Evolutionary conservation across 2,888 invertebrate genomes (phyloP).

Genomic region (Helleia helle): DNA sequence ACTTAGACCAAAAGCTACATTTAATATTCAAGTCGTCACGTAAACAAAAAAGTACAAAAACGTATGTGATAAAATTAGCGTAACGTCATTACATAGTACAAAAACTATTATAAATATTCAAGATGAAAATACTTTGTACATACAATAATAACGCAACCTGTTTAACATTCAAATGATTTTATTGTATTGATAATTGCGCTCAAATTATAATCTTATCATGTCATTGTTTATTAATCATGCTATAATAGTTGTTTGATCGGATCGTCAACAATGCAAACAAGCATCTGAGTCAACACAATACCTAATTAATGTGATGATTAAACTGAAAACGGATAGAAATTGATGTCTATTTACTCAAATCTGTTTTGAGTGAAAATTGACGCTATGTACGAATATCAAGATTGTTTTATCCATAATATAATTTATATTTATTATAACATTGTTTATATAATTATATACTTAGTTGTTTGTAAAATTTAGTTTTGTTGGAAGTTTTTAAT

Average conservation of each 20-base stretch:
- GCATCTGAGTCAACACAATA: slow-evolving; percentile 51
- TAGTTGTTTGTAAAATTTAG: too few relatives aligned
- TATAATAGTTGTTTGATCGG: slow-evolving; percentile 54
- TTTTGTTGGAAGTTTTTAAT: too few relatives aligned
- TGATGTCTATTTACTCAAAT: slow-evolving; percentile 46
- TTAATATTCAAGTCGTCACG: too few relatives aligned
- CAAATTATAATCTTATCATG: slow-evolving; percentile 21
- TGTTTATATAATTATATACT: too few relatives aligned
- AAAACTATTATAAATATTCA: too few relatives aligned
- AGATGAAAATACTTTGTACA: too few relatives aligned
- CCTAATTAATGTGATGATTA: slow-evolving; percentile 66
- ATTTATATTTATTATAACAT: not conserved
- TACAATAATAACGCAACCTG: slow-evolving; percentile 10
- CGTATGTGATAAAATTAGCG: too few relatives aligned
- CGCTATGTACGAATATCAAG: slow-evolving; percentile 5
- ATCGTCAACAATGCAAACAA: slow-evolving; percentile 57
- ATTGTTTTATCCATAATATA: not conserved
- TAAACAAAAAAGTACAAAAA: too few relatives aligned
- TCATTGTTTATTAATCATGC: slow-evolving; percentile 42
- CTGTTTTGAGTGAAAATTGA: slow-evolving; percentile 21
- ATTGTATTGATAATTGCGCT: slow-evolving; percentile 18
- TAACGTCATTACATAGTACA: too few relatives aligned
- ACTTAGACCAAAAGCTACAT: too few relatives aligned
- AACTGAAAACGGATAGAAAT: slow-evolving; percentile 56
- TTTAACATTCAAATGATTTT: slow-evolving; percentile 14